Evolutionary conservation across 2,113 vertebrate species (phyloP).

Genomic region (Antechinus stuartii): DNA sequence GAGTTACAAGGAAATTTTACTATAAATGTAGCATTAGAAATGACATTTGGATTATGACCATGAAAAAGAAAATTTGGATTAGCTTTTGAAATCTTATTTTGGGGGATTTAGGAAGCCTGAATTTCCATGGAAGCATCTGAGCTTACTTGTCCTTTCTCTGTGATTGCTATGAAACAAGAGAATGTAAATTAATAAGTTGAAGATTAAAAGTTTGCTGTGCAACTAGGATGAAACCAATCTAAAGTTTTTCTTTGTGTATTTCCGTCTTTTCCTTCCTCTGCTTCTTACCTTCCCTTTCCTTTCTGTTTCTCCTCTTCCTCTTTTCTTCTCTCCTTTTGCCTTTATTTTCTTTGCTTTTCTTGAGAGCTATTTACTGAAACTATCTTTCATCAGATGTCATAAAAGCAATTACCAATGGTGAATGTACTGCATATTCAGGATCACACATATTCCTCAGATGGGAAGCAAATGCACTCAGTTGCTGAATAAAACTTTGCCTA

Average conservation of each 20-base stretch:
- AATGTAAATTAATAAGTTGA: conserved; percentile 29
- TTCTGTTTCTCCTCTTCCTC: neutral
- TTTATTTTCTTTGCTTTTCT: conserved; percentile 28
- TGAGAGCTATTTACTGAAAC: conserved; percentile 11
- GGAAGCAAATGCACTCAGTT: neutral
- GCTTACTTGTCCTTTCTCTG: conserved; percentile 34
- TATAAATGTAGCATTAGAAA: neutral
- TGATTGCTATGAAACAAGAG: conserved; percentile 32
- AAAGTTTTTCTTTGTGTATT: neutral
- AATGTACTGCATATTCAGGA: neutral
- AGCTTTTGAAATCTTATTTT: conserved; percentile 61
- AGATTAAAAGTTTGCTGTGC: neutral
- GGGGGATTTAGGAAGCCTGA: conserved; percentile 54
- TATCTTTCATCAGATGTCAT: neutral
- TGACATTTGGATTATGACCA: conserved; percentile 34
- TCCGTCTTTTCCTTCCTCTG: neutral
- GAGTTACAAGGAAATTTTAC: neutral
- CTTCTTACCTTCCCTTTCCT: neutral
- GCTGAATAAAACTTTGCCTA: neutral
- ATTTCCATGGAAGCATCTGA: conserved; percentile 43
- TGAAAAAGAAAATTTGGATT: conserved; percentile 59
- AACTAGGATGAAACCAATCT: neutral
- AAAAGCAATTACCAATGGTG: neutral
- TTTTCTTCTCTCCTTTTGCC: neutral
- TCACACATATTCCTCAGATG: neutral